Conservation (phyloP, 2,888 invertebrate genomes). For the Parapristionchus giblindavisi region DNA sequence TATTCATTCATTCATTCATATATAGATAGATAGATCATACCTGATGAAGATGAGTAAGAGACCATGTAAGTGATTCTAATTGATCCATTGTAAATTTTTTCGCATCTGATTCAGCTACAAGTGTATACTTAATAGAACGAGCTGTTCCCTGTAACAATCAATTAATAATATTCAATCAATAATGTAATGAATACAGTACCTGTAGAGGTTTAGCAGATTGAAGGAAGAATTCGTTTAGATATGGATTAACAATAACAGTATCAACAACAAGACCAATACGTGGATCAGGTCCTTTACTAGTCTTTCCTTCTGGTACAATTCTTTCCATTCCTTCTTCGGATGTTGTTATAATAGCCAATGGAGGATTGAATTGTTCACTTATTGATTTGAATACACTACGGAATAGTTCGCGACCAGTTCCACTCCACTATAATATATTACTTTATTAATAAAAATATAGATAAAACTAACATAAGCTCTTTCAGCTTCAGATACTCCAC, state of each 20-base stretch:
- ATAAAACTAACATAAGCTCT: background rate
- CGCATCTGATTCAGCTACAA: conserved; percentile 14
- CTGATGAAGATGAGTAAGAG: conserved; percentile 29
- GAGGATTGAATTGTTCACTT: too few species aligned
- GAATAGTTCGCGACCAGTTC: too few species aligned
- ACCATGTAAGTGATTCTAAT: conserved; percentile 1
- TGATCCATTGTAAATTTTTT: conserved; percentile 9
- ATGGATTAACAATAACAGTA: conserved; percentile 17
- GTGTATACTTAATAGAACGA: conserved; percentile 28
- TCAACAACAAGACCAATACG: conserved; percentile 30
- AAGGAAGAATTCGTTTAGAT: conserved; percentile 30
- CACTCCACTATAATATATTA: conserved; percentile 8
- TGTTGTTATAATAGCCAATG: conserved; percentile 14
- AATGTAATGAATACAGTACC: conserved; percentile 13
- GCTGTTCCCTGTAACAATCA: conserved; percentile 13
- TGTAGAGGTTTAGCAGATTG: conserved; percentile 18
- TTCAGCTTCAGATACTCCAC: conserved; percentile 26
- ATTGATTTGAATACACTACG: too few species aligned
- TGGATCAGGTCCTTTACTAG: conserved; percentile 15
- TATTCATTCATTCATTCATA: too few species aligned
- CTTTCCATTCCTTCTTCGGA: conserved; percentile 14
- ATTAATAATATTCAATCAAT: background rate
- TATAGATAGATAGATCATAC: background rate
- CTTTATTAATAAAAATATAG: background rate
- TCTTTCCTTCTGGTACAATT: conserved; percentile 14